Evolutionary conservation across 2,888 invertebrate species (phyloP), one percentile per base, ranked within the genome.

Genomic region (Zele albiditarsus): DNA sequence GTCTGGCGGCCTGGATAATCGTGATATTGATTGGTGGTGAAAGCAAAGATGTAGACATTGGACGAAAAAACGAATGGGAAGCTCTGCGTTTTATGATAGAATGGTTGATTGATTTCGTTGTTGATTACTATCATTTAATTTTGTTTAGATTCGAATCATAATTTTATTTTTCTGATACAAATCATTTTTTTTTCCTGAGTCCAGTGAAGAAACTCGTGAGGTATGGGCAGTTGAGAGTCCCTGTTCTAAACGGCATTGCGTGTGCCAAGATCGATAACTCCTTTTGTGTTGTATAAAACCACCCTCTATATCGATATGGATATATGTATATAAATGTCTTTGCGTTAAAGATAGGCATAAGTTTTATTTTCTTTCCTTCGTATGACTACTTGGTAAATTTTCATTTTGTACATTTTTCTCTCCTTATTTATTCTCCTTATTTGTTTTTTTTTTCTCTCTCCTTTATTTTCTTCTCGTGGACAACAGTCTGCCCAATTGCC

Each of bases 221-320:
- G 49, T 49, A 27, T n/a, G n/a, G 65, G 60, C 68, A 67, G 80
- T 82, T 86, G 86, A 85, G 86, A 83, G 80, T 83, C 86, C 76
- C 85, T 84, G 84, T 79, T 12, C 82, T 83, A 83, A 85, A 85
- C 84, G 84, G 85, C 84, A 84, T 83, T 84, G 84, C 83, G 82
- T 80, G 82, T 80, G 78, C 76, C 85, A 53, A 85, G 84, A 87
- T 87, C 86, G 86, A 87, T 87, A 86, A 83, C 80, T 81, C 79
- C 81, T 82, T 42, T 65, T 69, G 65, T 71, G 73, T 79, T 79
- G 80, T 60, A 60, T 60, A 60, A 28, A 20, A 14, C 82, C 82
- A 84, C 83, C 85, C 84, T 84, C 53, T 84, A 86, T 84, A 86
- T 49, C 66, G 60, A 42, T 53, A 71, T n/a, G 3, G 10, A 28